Percentiles rank a stretch among this genome's conserved stretches.
Conservation (phyloP, 64 coral and sea anemone species). For the Montipora capricornis region DNA sequence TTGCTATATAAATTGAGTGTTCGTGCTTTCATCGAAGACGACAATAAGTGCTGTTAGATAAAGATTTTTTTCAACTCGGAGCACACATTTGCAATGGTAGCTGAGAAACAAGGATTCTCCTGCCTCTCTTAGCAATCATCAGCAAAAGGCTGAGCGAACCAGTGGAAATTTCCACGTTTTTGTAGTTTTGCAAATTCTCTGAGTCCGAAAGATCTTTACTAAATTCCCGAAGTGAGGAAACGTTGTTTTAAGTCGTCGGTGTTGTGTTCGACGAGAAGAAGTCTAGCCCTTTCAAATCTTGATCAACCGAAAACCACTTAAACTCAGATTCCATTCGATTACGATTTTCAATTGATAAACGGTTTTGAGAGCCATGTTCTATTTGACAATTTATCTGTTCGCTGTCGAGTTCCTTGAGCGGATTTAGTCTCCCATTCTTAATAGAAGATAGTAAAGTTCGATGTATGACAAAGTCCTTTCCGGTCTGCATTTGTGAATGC, state of each 20-base stretch:
- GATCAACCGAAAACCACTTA: slow-evolving; percentile 31
- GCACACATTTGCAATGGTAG: background rate
- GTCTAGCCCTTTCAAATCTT: slow-evolving; percentile 9
- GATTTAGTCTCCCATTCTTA: slow-evolving; percentile 8
- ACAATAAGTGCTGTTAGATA: slow-evolving; percentile 12
- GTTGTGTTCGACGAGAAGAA: background rate
- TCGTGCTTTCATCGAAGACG: slow-evolving; percentile 42
- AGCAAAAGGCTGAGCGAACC: background rate
- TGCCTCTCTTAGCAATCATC: background rate
- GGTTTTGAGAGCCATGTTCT: background rate
- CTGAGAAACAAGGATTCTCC: no score
- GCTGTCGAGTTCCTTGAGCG: background rate
- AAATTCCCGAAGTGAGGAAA: background rate
- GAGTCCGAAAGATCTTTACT: background rate
- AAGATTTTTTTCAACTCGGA: background rate
- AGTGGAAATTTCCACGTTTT: background rate
- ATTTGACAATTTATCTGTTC: slow-evolving; percentile 36
- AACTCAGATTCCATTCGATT: slow-evolving; percentile 34
- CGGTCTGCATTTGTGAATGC: slow-evolving; percentile 38
- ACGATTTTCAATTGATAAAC: slow-evolving; percentile 4
- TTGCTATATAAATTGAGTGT: background rate
- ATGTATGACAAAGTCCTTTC: slow-evolving; percentile 34
- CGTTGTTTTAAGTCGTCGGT: background rate
- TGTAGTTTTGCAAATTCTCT: background rate
- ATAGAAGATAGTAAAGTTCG: background rate